A percentile compares a stretch with the other conserved stretches of the same genome.
phyloP scores from a whole-genome alignment of 92 coral and sea anemone genomes.

The Umimayanthus chanpuru region DNA sequence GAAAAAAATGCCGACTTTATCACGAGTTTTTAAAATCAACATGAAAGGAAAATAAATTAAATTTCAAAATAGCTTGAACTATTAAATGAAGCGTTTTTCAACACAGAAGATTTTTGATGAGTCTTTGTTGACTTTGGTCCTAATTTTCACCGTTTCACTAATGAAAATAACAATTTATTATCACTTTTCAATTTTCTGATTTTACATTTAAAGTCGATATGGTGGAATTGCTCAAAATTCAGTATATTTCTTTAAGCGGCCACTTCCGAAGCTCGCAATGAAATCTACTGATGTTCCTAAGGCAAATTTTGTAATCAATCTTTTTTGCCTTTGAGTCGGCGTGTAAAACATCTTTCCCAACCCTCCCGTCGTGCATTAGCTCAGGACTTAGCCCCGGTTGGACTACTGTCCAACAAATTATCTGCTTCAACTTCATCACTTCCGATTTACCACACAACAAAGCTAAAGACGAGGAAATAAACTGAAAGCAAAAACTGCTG shows the following conservation, averaged over 20 bases:
- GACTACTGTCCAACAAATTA: neutral
- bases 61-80: neutral
- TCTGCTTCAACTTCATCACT: neutral
- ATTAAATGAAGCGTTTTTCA: neutral
- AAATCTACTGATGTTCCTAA: no score
- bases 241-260: no score
- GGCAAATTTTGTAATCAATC: neutral
- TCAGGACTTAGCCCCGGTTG: neutral
- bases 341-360: neutral
- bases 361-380: neutral
- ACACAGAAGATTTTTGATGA: no score
- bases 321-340: neutral
- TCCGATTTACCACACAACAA: neutral
- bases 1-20: neutral
- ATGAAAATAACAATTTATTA: no score
- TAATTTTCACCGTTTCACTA: neutral
- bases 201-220: no score
- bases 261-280: no score
- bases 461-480: neutral
- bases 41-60: neutral
- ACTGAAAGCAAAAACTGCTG: neutral
- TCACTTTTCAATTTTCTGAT: no score
- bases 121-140: neutral
- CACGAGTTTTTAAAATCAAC: neutral
- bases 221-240: no score